Evolutionary conservation across 2,888 invertebrate species (phyloP).

Genomic region (Heliconius hortense): DNA sequence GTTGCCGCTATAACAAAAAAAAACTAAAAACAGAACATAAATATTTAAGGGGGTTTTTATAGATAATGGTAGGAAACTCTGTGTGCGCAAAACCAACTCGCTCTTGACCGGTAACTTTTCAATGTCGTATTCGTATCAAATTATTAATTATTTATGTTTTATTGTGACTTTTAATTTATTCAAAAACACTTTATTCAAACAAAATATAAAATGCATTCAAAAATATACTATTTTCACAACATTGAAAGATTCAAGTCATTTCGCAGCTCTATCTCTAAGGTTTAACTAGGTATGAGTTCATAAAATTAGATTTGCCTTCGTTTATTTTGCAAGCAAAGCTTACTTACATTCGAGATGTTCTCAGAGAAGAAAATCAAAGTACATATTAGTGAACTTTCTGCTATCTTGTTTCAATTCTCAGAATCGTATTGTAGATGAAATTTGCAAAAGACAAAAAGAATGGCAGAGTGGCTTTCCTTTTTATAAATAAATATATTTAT

Average conservation of each 20-base stretch:
- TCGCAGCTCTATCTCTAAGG: slow-evolving; percentile 27
- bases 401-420: slow-evolving; percentile 19
- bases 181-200: not conserved
- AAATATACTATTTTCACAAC: slow-evolving; percentile 1
- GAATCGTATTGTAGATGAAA: slow-evolving; percentile 17
- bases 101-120: too few species aligned
- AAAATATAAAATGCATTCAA: not conserved
- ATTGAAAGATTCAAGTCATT: slow-evolving; percentile 21
- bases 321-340: slow-evolving; percentile 39
- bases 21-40: too few species aligned
- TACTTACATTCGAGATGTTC: slow-evolving; percentile 22
- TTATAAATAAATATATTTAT: not conserved
- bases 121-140: not conserved
- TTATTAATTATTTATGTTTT: not conserved
- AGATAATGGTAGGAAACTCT: too few species aligned
- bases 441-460: slow-evolving; percentile 15
- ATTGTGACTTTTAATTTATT: not conserved
- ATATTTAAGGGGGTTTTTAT: not conserved
- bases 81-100: too few species aligned
- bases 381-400: slow-evolving; percentile 21
- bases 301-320: slow-evolving; percentile 39
- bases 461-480: not conserved
- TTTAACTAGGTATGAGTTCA: slow-evolving; percentile 33
- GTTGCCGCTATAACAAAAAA: too few species aligned
- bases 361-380: slow-evolving; percentile 26